A percentile compares a stretch with the other conserved stretches of the same genome.
phyloP scores from a whole-genome alignment of 2,888 invertebrate genomes.

The Polyommatus iphigenia region DNA sequence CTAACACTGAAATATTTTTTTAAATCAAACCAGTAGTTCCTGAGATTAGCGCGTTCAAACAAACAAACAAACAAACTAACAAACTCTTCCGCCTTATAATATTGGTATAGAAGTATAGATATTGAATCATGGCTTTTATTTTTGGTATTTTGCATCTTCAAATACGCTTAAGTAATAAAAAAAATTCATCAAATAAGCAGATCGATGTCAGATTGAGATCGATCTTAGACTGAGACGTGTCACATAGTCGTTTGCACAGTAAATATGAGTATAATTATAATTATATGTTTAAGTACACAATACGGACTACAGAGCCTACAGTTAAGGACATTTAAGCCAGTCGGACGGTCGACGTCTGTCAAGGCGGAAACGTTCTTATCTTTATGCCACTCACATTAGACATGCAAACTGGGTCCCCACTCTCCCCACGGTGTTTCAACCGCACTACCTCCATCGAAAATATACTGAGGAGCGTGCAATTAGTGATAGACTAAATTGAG shows the following conservation, averaged over 20 bases:
- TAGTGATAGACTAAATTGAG: conserved; percentile 2
- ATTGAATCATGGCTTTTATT: too few relatives aligned
- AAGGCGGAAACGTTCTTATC: conserved; percentile 37
- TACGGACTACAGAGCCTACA: background rate
- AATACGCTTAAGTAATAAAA: too few relatives aligned
- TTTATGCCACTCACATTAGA: conserved; percentile 37
- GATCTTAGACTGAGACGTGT: too few relatives aligned
- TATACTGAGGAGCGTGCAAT: background rate
- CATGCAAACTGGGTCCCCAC: conserved; percentile 21
- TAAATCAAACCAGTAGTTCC: too few relatives aligned
- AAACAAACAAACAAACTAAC: too few relatives aligned
- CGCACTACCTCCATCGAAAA: background rate
- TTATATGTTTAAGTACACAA: background rate
- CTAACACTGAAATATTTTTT: too few relatives aligned
- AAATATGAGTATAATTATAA: background rate
- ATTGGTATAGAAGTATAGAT: too few relatives aligned
- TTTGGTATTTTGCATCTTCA: too few relatives aligned
- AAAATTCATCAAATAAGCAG: too few relatives aligned
- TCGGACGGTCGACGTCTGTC: conserved; percentile 32
- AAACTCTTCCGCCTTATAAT: too few relatives aligned
- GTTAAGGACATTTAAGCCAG: conserved; percentile 30
- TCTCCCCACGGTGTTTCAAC: background rate
- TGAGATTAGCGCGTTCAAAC: too few relatives aligned
- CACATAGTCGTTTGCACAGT: background rate
- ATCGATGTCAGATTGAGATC: too few relatives aligned